Evolutionary conservation across 2,113 vertebrate genomes (phyloP), one percentile per base, ranked within the genome.

Genomic region (Antennarius striatus): DNA sequence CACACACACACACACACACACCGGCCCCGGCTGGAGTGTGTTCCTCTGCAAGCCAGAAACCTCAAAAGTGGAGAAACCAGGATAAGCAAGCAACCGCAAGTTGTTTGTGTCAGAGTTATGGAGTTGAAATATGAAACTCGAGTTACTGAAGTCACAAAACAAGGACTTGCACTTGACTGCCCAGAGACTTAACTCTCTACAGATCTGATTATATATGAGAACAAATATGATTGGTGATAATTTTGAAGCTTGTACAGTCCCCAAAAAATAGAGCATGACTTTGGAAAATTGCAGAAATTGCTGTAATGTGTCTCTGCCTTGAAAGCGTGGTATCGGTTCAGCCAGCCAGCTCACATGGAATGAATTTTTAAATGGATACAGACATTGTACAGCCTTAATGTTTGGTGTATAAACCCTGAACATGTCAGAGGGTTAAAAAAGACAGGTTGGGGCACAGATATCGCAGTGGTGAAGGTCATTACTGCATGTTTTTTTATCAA

Each of bases 61-160:
- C 56, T 72, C 55, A 75, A 50, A 80, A 80, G 59, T 61, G 56
- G 68, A 80, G 55, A 58, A 72, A 82, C 79, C 63, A 71, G 61
- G 45, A 40, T 48, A 13, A 9, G 46, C 64, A 55, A 53, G 15
- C 53, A 45, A 56, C 39, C 61, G 55, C 3, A 50, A 48, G 32
- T 56, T 56, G 55, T 56, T 22, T 53, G 47, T 45, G 36, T 70
- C 43, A 60, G 17, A 59, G 13, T 57, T 56, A 9, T 3, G 67
- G 17, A 49, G 4, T 39, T 36, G 32, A 36, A 36, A 36, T 36
- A 36, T 36, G 32, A 22, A n/a, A 45, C 29, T 54, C 3, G 4
- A 54, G 40, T 36, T 40, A 58, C 12, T 30, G 1, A 16, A 55
- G 30, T 58, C 14, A 30, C n/a, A 40, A 29, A 60, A 60, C 6